Percentiles rank a stretch among this genome's conserved stretches.
Evolutionary conservation across 2,797 vertebrate species (phyloP).

Genomic region (Myripristis murdjan): DNA sequence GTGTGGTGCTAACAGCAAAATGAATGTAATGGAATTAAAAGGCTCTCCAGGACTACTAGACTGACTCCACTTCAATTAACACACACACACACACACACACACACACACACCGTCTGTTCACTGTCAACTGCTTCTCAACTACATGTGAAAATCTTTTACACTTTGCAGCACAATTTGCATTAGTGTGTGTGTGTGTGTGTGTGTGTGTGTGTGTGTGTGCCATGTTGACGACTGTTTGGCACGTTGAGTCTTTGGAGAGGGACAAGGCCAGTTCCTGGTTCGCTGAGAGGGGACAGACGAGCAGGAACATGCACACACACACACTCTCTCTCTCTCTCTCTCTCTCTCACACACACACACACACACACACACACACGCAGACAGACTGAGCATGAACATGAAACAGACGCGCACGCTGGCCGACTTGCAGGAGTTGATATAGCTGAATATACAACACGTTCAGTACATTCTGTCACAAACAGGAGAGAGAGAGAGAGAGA

Average conservation of each 20-base stretch:
- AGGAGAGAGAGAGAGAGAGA: too few species aligned
- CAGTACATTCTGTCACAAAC: too few species aligned
- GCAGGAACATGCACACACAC: slow-evolving; percentile 8
- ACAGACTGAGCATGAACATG: too few species aligned
- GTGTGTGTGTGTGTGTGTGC: slow-evolving; percentile 21
- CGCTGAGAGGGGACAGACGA: slow-evolving; percentile 26
- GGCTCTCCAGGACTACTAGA: slow-evolving; percentile 39
- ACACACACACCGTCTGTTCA: slow-evolving; percentile 45
- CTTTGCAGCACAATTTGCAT: neutral
- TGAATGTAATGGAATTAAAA: slow-evolving; percentile 58
- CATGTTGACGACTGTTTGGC: slow-evolving; percentile 44
- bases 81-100: slow-evolving; percentile 22
- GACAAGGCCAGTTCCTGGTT: slow-evolving; percentile 51
- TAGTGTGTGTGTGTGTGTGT: slow-evolving; percentile 14
- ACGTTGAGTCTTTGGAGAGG: slow-evolving; percentile 6
- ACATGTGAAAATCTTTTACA: slow-evolving; percentile 14
- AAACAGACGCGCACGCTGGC: slow-evolving; percentile 39
- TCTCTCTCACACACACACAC: slow-evolving; percentile 19
- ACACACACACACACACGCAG: slow-evolving; percentile 37
- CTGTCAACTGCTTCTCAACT: slow-evolving; percentile 27
- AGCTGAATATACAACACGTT: too few species aligned
- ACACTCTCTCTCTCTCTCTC: slow-evolving; percentile 44
- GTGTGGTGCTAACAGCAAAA: slow-evolving; percentile 38
- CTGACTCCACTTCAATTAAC: slow-evolving; percentile 59
- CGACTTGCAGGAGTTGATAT: too few species aligned